Percentiles rank a stretch among this genome's conserved stretches.
phyloP scores from a whole-genome alignment of 64 coral and sea anemone species.

The Montipora cactus region DNA sequence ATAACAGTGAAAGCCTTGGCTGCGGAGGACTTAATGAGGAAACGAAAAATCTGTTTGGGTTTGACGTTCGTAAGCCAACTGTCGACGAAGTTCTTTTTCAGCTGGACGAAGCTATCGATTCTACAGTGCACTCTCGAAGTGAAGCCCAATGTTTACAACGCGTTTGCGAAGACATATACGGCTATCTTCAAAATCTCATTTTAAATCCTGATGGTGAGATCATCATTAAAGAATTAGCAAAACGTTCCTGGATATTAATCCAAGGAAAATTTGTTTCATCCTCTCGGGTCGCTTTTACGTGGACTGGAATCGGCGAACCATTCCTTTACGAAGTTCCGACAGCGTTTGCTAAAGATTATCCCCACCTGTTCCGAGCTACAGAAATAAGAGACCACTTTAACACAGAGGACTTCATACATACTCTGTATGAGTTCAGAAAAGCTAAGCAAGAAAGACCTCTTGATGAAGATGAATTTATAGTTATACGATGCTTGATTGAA shows the following conservation, averaged over 20 bases:
- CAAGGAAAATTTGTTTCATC: conserved; percentile 69
- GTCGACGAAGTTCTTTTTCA: conserved; percentile 50
- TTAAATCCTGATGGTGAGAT: not conserved
- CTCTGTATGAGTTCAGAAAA: conserved; percentile 51
- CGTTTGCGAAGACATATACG: conserved; percentile 37
- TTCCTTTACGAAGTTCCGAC: conserved; percentile 70
- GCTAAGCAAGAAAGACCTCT: conserved; percentile 22
- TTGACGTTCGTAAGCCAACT: conserved; percentile 33
- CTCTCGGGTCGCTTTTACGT: conserved; percentile 75
- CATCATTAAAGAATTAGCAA: conserved; percentile 23
- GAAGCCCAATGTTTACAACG: not conserved
- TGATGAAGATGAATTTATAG: conserved; percentile 46
- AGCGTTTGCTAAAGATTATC: conserved; percentile 25
- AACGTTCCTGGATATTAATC: conserved; percentile 71
- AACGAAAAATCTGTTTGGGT: conserved; percentile 63
- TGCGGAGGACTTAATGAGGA: conserved; percentile 60
- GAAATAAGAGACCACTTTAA: conserved; percentile 61
- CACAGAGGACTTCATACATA: conserved; percentile 40
- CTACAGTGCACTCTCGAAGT: not conserved
- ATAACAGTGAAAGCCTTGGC: conserved; percentile 59
- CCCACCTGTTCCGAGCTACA: conserved; percentile 53
- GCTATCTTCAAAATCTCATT: conserved; percentile 48
- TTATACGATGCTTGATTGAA: conserved; percentile 53
- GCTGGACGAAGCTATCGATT: conserved; percentile 40
- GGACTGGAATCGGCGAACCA: conserved; percentile 75